These are phyloP conservation scores for Ibidorhyncha struthersii DNA, from an alignment of 2,113 vertebrate species.

Conservation along the genomic window DNA sequence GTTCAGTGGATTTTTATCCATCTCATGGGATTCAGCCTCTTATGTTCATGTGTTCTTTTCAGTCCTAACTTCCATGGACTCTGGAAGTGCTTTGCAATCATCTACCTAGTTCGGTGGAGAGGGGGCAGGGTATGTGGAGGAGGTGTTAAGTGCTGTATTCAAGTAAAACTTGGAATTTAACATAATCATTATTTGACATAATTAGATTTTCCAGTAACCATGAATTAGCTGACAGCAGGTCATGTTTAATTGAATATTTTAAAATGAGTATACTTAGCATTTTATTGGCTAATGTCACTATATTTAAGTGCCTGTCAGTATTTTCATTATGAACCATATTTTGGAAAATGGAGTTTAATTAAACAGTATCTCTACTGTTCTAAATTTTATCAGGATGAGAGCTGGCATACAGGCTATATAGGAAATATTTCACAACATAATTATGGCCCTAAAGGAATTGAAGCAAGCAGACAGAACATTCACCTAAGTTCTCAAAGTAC, in stretches of 20 bases:
- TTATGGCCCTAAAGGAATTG: background rate
- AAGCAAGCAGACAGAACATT: background rate
- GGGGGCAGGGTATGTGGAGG: background rate
- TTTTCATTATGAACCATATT: constrained; percentile 33
- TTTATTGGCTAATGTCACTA: constrained; percentile 8
- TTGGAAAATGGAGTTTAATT: constrained; percentile 19
- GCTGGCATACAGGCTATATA: background rate
- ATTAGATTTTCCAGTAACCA: constrained; percentile 36
- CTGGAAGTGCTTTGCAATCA: background rate
- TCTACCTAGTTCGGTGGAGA: background rate
- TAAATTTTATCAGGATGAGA: background rate
- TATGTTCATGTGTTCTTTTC: background rate
- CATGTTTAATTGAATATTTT: constrained; percentile 15
- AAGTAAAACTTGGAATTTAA: background rate
- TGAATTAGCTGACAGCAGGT: constrained; percentile 33
- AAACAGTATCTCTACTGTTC: background rate
- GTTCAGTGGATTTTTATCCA: background rate
- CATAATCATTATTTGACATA: constrained; percentile 9
- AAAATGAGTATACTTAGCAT: background rate
- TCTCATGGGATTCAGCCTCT: background rate
- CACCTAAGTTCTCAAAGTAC: background rate
- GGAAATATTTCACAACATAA: background rate
- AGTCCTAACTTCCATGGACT: background rate
- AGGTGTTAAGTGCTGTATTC: background rate
- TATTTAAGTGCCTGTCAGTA: background rate